Percentiles rank a stretch among this genome's conserved stretches.
Conservation (phyloP, 2,888 invertebrate species). For the Ctenicera cuprea region DNA sequence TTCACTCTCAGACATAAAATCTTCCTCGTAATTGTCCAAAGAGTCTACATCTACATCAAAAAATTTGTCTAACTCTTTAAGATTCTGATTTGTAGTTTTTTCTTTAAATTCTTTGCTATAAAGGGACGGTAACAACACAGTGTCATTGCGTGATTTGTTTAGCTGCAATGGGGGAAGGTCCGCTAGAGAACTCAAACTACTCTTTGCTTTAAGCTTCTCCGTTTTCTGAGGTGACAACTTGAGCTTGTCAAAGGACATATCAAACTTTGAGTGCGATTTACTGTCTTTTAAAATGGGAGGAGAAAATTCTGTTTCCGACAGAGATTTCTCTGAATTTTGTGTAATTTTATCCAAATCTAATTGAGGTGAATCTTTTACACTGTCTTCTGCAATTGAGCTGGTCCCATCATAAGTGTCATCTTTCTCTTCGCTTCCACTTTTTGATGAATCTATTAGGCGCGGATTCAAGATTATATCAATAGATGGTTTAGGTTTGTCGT, state of each 20-base stretch:
- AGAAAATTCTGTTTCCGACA: slow-evolving; percentile 52
- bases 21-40: slow-evolving; percentile 69
- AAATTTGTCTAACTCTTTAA: slow-evolving; percentile 66
- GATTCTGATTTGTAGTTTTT: slow-evolving; percentile 58
- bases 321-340: slow-evolving; percentile 22
- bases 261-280: slow-evolving; percentile 53
- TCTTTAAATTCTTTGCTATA: slow-evolving; percentile 69
- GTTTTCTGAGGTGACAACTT: slow-evolving; percentile 60
- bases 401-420: slow-evolving; percentile 66
- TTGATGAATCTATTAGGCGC: slow-evolving; percentile 10
- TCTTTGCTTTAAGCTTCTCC: slow-evolving; percentile 65
- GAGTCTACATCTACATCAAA: slow-evolving; percentile 64
- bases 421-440: slow-evolving; percentile 33
- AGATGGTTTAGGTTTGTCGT: slow-evolving; percentile 33
- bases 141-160: slow-evolving; percentile 65
- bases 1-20: slow-evolving; percentile 67
- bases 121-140: slow-evolving; percentile 66
- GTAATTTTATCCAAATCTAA: slow-evolving; percentile 49
- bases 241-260: slow-evolving; percentile 49
- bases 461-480: slow-evolving; percentile 34
- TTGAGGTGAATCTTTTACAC: slow-evolving; percentile 22
- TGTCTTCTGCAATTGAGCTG: slow-evolving; percentile 65
- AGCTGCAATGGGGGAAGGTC: slow-evolving; percentile 67
- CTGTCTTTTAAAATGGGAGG: slow-evolving; percentile 58
- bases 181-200: slow-evolving; percentile 64